Conservation (phyloP, 2,888 invertebrate species). For the Drosophila cognata region DNA sequence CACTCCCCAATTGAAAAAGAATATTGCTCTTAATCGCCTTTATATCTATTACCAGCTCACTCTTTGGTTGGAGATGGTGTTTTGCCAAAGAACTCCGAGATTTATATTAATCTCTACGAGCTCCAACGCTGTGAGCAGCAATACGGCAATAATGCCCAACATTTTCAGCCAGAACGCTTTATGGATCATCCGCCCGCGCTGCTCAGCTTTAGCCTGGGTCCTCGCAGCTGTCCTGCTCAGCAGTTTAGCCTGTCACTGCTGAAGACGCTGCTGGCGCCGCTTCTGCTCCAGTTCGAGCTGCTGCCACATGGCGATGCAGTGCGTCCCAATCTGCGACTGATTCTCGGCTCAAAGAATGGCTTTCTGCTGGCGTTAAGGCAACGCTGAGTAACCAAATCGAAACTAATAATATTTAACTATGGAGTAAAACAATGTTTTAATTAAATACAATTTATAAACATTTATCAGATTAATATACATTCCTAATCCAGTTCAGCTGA, state of each 20-base stretch:
- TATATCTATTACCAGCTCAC: slow-evolving; percentile 49
- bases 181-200: slow-evolving; percentile 26
- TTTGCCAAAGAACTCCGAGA: slow-evolving; percentile 64
- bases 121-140: slow-evolving; percentile 49
- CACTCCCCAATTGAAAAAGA: background rate
- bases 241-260: slow-evolving; percentile 55
- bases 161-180: slow-evolving; percentile 67
- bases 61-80: slow-evolving; percentile 54
- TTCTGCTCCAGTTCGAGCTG: slow-evolving; percentile 66
- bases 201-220: slow-evolving; percentile 63
- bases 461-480: background rate
- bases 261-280: slow-evolving; percentile 53
- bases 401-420: background rate
- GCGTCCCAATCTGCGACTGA: slow-evolving; percentile 48
- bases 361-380: slow-evolving; percentile 64
- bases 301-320: slow-evolving; percentile 65
- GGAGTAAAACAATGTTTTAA: background rate
- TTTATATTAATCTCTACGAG: slow-evolving; percentile 62
- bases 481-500: background rate
- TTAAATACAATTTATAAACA: background rate
- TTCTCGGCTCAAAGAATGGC: slow-evolving; percentile 62
- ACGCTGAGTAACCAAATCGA: slow-evolving; percentile 18
- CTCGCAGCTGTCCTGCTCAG: slow-evolving; percentile 67
- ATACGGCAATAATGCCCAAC: slow-evolving; percentile 32
- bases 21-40: background rate